phyloP scores from a whole-genome alignment of 2,113 vertebrate genomes.

The Puffinus mauretanicus region DNA sequence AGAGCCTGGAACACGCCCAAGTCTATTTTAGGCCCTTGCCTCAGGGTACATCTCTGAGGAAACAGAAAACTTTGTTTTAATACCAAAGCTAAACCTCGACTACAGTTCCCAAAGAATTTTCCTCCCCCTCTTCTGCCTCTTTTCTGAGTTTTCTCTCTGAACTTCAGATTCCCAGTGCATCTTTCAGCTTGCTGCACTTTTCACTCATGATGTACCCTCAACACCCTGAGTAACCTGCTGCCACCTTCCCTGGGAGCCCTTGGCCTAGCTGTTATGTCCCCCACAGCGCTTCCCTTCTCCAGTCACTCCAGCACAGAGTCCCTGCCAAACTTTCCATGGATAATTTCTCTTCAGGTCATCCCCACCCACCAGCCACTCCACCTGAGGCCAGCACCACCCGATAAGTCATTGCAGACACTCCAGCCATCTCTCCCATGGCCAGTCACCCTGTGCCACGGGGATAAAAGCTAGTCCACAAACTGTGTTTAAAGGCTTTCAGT shows the following conservation, averaged over 20 bases:
- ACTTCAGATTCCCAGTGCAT: neutral
- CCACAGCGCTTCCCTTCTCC: neutral
- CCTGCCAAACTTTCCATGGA: neutral
- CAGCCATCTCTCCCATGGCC: neutral
- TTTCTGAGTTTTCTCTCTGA: neutral
- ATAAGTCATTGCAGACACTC: neutral
- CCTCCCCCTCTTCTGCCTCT: neutral
- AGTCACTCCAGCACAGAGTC: neutral
- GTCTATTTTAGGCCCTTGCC: conserved; percentile 19
- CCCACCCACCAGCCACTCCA: neutral
- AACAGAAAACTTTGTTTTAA: conserved; percentile 33
- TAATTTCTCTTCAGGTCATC: neutral
- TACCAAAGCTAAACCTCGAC: conserved; percentile 15
- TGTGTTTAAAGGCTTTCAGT: neutral
- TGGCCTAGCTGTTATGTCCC: fast-evolving
- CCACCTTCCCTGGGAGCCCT: fast-evolving
- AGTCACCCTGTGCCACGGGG: neutral
- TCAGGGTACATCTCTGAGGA: conserved; percentile 12
- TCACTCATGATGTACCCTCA: neutral
- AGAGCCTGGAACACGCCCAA: conserved; percentile 11
- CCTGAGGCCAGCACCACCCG: neutral
- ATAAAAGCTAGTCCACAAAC: neutral
- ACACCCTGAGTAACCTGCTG: neutral
- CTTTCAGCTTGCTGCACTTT: neutral
- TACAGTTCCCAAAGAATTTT: neutral